Base-by-base conservation (phyloP, 2,797 vertebrate genomes). In the Lutjanus campechanus region DNA sequence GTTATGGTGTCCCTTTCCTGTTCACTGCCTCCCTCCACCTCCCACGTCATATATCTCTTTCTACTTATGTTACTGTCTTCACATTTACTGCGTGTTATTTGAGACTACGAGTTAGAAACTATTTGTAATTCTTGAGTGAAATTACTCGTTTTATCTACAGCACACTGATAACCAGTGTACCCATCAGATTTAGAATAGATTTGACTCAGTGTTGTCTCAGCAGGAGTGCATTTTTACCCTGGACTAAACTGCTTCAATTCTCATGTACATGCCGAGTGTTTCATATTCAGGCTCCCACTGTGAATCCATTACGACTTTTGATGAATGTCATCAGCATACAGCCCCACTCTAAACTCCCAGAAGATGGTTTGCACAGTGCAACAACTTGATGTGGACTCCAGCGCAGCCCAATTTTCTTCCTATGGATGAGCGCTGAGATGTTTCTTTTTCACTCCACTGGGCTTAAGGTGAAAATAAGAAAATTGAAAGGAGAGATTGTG, bases 301-400 rank as follows among this genome's bases (percentile, higher is more conserved):
- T 56, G 76, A 85, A 77, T 76, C 77, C 82, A 91, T 88, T 86
- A 78, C 73, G 83, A 64, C 66, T 82, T 87, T 81, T 88, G 54
- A 85, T 85, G 76, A 87, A 88, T 77, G 62, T 87, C 82, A 87
- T 90, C 77, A 79, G 72, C 17, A 41, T 63, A 56, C 36, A 17
- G 73, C 36, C 15, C 51, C 11, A 17, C 56, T 74, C 58, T 29
- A 36, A 36, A 8, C 53, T 84, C 70, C 29, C 62, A 22, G 13
- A 47, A 70, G 76, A 73, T 7, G 65, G 53, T 60, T 60, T 20
- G 25, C 65, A 50, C 69, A 72, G 43, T 43, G 76, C 65, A 81
- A 72, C 73, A 75, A 69, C 69, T 84, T 78, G 77, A 58, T 1
- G 4, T 61, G 60, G 54, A 78, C 62, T 66, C 73, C 20, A 25